Percentiles rank a stretch among this genome's conserved stretches.
These are phyloP conservation scores for Apodemus sylvaticus DNA, from an alignment of 2,113 vertebrate species.

Conservation along the genomic window DNA sequence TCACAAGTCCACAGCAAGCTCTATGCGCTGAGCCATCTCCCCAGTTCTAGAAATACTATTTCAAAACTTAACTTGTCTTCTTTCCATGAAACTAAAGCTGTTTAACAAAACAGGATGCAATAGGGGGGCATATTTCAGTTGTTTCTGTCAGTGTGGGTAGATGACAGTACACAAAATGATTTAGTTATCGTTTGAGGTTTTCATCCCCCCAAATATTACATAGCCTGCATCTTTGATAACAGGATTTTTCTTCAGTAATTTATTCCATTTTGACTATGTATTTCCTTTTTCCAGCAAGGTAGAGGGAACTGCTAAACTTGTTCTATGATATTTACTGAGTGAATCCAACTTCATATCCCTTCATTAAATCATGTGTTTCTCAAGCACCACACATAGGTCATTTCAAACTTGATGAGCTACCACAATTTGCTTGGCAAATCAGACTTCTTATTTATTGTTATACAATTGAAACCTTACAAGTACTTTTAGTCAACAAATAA, in stretches of 20 bases:
- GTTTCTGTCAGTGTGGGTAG: neutral
- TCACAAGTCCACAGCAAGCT: neutral
- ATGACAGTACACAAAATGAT: neutral
- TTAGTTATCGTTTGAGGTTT: conserved; percentile 23
- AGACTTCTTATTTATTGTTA: neutral
- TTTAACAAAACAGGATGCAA: neutral
- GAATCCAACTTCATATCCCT: neutral
- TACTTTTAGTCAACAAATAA: neutral
- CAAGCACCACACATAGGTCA: neutral
- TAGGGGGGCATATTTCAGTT: neutral
- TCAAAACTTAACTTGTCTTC: neutral
- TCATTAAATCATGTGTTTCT: neutral
- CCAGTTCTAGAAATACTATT: neutral
- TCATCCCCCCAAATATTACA: neutral
- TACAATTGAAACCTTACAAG: neutral
- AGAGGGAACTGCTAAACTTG: neutral
- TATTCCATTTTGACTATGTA: conserved; percentile 6
- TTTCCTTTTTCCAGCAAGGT: neutral
- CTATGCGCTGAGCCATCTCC: neutral
- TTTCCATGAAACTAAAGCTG: neutral
- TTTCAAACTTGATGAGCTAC: neutral
- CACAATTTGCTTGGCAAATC: neutral
- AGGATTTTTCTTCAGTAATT: conserved; percentile 45
- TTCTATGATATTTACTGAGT: neutral
- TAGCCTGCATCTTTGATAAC: neutral